These are phyloP conservation scores for Steinernema hermaphroditum DNA, from an alignment of 2,888 invertebrate genomes.

Conservation along the genomic window DNA sequence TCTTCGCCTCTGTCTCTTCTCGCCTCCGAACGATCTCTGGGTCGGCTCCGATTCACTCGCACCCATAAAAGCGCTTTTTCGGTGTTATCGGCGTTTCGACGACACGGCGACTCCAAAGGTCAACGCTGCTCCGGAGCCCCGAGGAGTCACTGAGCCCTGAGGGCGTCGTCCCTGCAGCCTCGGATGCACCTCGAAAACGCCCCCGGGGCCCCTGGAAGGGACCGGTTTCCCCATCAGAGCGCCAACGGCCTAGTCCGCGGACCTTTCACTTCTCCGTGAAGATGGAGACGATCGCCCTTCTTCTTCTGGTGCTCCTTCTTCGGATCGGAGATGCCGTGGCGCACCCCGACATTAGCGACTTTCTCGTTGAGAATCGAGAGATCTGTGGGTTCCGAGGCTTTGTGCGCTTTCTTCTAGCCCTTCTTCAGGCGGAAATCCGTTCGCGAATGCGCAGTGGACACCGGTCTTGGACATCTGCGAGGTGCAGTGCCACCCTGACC, in stretches of 20 bases:
- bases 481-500: conserved; percentile 51
- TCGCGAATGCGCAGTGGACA: conserved; percentile 62
- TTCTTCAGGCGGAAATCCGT: conserved; percentile 56
- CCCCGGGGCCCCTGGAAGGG: not conserved
- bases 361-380: conserved; percentile 4
- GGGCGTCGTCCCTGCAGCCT: not conserved
- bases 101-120: no score
- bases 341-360: conserved; percentile 13
- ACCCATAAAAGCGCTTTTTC: no score
- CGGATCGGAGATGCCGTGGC: not conserved
- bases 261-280: not conserved
- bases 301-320: not conserved
- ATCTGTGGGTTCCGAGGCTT: not conserved
- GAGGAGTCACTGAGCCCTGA: no score
- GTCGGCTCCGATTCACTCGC: no score
- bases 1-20: no score
- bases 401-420: not conserved
- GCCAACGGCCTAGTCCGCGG: not conserved
- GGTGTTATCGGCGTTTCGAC: no score
- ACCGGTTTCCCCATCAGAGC: conserved; percentile 1
- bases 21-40: no score
- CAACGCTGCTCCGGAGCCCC: no score
- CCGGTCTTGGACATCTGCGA: conserved; percentile 62
- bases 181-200: conserved; percentile 3
- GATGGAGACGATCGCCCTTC: not conserved